phyloP scores from a whole-genome alignment of 2,113 vertebrate genomes.

The Typhlomys cinereus region DNA sequence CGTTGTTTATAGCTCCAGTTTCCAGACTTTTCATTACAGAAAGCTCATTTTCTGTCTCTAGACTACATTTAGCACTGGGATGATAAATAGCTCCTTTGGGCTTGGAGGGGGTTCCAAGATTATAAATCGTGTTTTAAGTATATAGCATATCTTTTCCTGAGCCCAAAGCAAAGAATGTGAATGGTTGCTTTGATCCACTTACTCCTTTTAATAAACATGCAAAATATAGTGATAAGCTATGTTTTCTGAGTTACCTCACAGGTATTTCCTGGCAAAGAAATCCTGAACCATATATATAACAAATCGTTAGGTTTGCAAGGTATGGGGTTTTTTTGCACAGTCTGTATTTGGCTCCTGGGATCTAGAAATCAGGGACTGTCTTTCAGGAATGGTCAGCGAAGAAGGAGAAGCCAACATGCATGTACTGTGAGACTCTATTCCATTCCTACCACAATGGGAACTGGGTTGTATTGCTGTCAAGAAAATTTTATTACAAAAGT shows the following conservation, averaged over 20 bases:
- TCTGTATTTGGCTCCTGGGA: background rate
- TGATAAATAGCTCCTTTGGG: constrained; percentile 26
- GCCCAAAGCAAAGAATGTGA: background rate
- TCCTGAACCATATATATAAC: background rate
- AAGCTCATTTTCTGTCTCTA: constrained; percentile 50
- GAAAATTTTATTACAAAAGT: background rate
- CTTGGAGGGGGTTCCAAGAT: constrained; percentile 16
- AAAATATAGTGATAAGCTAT: constrained; percentile 6
- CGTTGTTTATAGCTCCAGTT: constrained; percentile 55
- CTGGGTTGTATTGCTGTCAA: background rate
- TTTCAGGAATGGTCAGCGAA: background rate
- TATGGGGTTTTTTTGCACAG: background rate
- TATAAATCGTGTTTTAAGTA: constrained; percentile 56
- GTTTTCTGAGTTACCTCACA: constrained; percentile 16
- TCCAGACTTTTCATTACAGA: constrained; percentile 58
- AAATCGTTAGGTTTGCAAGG: background rate
- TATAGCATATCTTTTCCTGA: constrained; percentile 26
- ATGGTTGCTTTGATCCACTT: constrained; percentile 11
- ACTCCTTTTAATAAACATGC: constrained; percentile 43
- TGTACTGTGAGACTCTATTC: background rate
- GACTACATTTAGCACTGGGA: constrained; percentile 36
- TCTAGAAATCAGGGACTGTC: background rate
- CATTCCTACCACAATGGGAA: background rate
- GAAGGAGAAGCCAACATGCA: background rate
- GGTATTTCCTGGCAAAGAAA: background rate